Conservation (phyloP, 1,140 invertebrate genomes). For the Lordiphosa mommai region DNA sequence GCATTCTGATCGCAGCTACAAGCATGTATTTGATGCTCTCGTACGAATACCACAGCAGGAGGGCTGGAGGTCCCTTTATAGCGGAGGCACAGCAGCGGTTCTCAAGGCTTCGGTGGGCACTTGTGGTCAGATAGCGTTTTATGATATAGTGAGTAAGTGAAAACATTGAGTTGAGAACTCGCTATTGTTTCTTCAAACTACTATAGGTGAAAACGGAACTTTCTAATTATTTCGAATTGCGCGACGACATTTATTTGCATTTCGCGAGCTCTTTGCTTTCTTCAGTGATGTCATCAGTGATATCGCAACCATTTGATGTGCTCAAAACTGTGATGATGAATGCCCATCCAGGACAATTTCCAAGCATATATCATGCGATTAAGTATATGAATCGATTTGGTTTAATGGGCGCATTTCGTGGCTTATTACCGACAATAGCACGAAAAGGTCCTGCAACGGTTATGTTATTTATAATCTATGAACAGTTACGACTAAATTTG, state of each 20-base stretch:
- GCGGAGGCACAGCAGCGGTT: constrained; percentile 93
- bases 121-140: constrained; percentile 95
- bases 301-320: constrained; percentile 42
- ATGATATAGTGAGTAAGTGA: constrained; percentile 86
- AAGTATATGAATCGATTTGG: constrained; percentile 38
- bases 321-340: constrained; percentile 47
- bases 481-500: constrained; percentile 35
- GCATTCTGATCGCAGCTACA: constrained; percentile 86
- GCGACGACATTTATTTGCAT: constrained; percentile 18
- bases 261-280: constrained; percentile 23
- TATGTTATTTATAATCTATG: constrained; percentile 37
- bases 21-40: constrained; percentile 95
- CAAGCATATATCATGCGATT: background rate
- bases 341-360: constrained; percentile 16
- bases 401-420: constrained; percentile 16
- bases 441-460: constrained; percentile 35
- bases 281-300: constrained; percentile 22
- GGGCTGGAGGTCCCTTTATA: constrained; percentile 89
- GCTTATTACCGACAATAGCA: constrained; percentile 19
- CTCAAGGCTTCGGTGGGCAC: constrained; percentile 95
- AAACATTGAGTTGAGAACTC: background rate
- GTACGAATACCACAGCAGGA: constrained; percentile 90
- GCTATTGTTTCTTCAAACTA: background rate
- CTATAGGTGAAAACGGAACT: constrained; percentile 18
- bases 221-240: background rate